Percentiles rank a stretch among this genome's conserved stretches.
Conservation (phyloP, 1,140 invertebrate genomes). For the Sinella curviseta region DNA sequence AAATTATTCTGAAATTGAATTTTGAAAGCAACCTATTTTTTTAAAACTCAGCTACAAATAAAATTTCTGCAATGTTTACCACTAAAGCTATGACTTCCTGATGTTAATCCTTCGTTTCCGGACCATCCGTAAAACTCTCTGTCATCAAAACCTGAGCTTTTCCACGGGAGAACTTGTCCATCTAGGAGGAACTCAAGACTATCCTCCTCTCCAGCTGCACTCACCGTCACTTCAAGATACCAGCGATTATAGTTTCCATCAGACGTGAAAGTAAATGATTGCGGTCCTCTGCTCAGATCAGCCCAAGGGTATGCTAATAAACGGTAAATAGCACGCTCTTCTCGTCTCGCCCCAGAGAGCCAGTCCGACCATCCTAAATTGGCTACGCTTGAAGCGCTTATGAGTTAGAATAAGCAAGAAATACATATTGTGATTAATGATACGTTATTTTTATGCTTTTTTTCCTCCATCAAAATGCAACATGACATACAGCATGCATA, state of each 20-base stretch:
- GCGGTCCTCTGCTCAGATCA: conserved; percentile 6
- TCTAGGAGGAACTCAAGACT: conserved; percentile 35
- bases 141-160: conserved; percentile 34
- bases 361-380: not conserved
- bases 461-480: not conserved
- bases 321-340: conserved; percentile 28
- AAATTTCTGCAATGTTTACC: not conserved
- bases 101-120: conserved; percentile 30
- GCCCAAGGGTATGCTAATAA: conserved; percentile 38
- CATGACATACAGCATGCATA: not conserved
- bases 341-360: not conserved
- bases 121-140: conserved; percentile 40
- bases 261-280: conserved; percentile 29
- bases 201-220: conserved; percentile 27
- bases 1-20: not conserved
- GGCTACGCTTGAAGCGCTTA: not conserved
- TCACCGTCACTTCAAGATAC: conserved; percentile 30
- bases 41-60: too few species aligned
- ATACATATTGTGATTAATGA: too few species aligned
- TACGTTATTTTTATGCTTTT: too few species aligned
- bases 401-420: too few species aligned
- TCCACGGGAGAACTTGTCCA: conserved; percentile 36
- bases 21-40: not conserved
- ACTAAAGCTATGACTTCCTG: conserved; percentile 32
- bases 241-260: conserved; percentile 27